Base-by-base conservation (phyloP, 2,888 invertebrate genomes). In the Sphaeridia pumilis region DNA sequence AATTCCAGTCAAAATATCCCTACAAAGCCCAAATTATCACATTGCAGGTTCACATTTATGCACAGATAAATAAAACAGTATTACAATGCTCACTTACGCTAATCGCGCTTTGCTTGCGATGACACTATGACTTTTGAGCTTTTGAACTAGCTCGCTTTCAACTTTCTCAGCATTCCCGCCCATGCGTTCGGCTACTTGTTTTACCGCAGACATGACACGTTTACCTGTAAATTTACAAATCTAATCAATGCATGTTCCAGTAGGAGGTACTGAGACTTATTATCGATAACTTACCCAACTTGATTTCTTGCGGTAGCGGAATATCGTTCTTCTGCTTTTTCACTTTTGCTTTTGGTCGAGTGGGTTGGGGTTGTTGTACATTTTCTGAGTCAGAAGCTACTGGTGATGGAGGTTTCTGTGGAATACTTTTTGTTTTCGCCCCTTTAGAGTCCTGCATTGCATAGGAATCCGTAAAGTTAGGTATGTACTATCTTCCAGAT, bases 91-190 rank as follows among this genome's bases (percentile, higher is more conserved):
- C 25, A 2, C 35, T 36, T 43, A 60, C 62, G 58, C 60, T n/a
- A 61, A 27, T 31, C 59, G 51, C 10, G 57, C 35, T 49, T 62
- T 61, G 4, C 17, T 17, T 17, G 38, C 7, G 5, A 47, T 49
- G 7, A 31, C 36, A 14, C 46, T 49, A 27, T 60, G 58, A 31
- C 53, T 56, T 47, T 58, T 63, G 10, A 87, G 73, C 69, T 81
- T 82, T 14, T 78, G 75, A 46, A 87, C 70, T 4, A 88, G 71
- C 67, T 87, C 85, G 0, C 81, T 77, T 70, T 87, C 83, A 0
- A 80, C 84, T 69, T 81, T 76, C 64, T 78, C 75, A 0, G 75
- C 72, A 69, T 84, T 76, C 12, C 82, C 84, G 46, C 81, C 81
- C 1, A 87, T 67, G 34, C 75, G 72, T 58, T 77, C 70, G 0